Evolutionary conservation across 2,797 vertebrate species (phyloP).

Genomic region (Eulemur coronatus): DNA sequence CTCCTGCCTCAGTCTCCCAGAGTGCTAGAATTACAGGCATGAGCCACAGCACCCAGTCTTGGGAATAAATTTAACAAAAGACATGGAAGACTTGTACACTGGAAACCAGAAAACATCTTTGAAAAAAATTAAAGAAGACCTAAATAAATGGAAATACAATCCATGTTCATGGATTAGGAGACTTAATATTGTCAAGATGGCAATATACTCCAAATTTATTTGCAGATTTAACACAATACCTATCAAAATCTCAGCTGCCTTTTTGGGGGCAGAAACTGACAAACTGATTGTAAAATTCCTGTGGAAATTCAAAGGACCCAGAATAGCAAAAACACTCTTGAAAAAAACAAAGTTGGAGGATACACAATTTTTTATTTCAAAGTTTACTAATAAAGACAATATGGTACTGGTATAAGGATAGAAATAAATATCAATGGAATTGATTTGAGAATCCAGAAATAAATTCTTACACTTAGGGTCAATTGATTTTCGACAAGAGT

Average conservation of each 20-base stretch:
- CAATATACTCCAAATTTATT: neutral
- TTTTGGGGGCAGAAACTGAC: neutral
- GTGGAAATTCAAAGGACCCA: neutral
- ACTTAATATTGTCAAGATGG: neutral
- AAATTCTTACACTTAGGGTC: neutral
- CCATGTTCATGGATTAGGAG: neutral
- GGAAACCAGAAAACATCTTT: neutral
- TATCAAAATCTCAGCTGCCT: neutral
- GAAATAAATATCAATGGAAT: neutral
- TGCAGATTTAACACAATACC: neutral
- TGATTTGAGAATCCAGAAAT: neutral
- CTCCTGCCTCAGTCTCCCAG: neutral
- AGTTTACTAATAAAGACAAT: neutral
- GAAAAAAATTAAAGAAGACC: neutral
- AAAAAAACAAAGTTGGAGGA: neutral
- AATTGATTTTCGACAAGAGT: neutral
- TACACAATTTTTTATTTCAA: neutral
- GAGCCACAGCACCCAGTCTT: neutral
- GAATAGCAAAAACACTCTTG: neutral
- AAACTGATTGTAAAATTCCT: neutral
- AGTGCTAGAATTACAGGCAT: neutral
- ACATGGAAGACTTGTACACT: neutral
- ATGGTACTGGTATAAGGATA: neutral
- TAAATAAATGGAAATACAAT: constrained; percentile 15
- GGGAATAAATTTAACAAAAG: neutral